These are phyloP conservation scores for Drosophila triauraria DNA, from an alignment of 1,140 invertebrate species.

Conservation along the genomic window DNA sequence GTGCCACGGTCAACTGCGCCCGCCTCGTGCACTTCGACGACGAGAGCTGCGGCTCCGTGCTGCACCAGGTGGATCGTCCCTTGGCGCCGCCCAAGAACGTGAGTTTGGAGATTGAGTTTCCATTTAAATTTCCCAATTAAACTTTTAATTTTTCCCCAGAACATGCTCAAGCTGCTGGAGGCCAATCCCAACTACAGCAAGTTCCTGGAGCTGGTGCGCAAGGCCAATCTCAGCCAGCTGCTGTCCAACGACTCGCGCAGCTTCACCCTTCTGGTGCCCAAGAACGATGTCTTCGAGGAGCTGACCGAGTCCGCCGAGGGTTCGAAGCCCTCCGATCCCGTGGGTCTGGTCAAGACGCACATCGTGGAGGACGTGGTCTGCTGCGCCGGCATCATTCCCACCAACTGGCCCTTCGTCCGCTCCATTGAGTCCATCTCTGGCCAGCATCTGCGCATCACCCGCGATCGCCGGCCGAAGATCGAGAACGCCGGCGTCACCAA, in stretches of 20 bases:
- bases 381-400: constrained; percentile 87
- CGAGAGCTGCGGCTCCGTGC: constrained; percentile 87
- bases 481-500: constrained; percentile 86
- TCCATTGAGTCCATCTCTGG: constrained; percentile 85
- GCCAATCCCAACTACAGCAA: constrained; percentile 80
- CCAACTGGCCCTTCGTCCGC: constrained; percentile 86
- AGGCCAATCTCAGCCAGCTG: constrained; percentile 77
- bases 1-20: constrained; percentile 88
- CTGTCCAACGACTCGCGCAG: constrained; percentile 68
- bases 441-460: constrained; percentile 85
- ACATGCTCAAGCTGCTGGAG: constrained; percentile 72
- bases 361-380: constrained; percentile 87
- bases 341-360: constrained; percentile 77
- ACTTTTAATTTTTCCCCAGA: constrained; percentile 31
- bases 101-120: neutral
- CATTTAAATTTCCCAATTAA: neutral
- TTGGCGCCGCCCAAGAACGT: constrained; percentile 86
- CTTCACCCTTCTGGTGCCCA: constrained; percentile 88
- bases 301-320: constrained; percentile 76
- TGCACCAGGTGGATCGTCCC: constrained; percentile 87
- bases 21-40: constrained; percentile 87
- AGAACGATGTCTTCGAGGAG: constrained; percentile 88
- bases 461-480: constrained; percentile 86
- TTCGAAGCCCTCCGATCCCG: constrained; percentile 47
- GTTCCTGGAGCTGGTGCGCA: constrained; percentile 77